Percentiles rank a stretch among this genome's conserved stretches.
These are phyloP conservation scores for Ursus arctos DNA, from an alignment of 2,113 vertebrate genomes.

Conservation along the genomic window DNA sequence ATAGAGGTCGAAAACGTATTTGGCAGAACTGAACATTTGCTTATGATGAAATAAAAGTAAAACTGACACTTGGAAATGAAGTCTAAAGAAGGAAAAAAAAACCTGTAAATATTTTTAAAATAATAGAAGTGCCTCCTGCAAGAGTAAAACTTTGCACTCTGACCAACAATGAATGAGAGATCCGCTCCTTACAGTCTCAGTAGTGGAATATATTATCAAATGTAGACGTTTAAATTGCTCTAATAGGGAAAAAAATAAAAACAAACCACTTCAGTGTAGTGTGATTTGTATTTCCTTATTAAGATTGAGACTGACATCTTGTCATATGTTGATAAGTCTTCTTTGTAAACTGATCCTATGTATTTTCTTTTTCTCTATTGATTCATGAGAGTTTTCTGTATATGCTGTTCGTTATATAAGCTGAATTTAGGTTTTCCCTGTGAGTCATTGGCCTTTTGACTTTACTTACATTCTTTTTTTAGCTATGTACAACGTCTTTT, in stretches of 20 bases:
- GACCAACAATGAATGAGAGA: background rate
- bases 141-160: background rate
- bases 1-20: background rate
- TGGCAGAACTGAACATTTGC: background rate
- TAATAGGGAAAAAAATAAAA: background rate
- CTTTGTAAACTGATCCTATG: background rate
- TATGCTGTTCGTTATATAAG: background rate
- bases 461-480: background rate
- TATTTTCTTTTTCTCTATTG: slow-evolving; percentile 3
- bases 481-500: background rate
- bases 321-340: background rate
- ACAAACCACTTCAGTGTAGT: background rate
- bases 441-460: slow-evolving; percentile 5
- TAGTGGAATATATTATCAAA: background rate
- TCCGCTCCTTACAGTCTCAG: background rate
- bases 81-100: background rate
- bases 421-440: slow-evolving; percentile 18
- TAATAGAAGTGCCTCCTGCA: background rate
- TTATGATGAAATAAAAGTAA: background rate
- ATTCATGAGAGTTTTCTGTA: background rate
- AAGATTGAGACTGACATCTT: background rate
- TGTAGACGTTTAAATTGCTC: background rate
- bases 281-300: slow-evolving; percentile 26
- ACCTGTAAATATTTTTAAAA: background rate
- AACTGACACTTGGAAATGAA: background rate